Percentiles rank a stretch among this genome's conserved stretches.
Conservation (phyloP, 35 echinoderm and acorn worm species). For the Heliocidaris tuberculata region DNA sequence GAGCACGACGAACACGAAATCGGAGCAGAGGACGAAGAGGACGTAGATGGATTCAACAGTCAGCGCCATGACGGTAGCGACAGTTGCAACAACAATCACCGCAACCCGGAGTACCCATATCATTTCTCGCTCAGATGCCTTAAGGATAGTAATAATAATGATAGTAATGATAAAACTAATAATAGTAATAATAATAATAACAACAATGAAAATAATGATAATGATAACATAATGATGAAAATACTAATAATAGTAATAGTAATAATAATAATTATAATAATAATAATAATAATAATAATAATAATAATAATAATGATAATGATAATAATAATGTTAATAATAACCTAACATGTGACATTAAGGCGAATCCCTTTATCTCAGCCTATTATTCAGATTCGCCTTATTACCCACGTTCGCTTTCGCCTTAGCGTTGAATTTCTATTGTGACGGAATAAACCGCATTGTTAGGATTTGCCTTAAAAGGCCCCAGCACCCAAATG, state of each 20-base stretch:
- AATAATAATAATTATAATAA: background rate
- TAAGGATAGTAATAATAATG: background rate
- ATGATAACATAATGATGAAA: background rate
- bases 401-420: too few species aligned
- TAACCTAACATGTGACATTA: too few species aligned
- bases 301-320: too few species aligned
- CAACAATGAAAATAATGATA: background rate
- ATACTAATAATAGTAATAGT: too few species aligned
- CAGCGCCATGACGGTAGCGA: conserved; percentile 70
- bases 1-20: conserved; percentile 86
- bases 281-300: background rate
- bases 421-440: too few species aligned
- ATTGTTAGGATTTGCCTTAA: too few species aligned
- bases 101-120: conserved; percentile 75
- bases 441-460: too few species aligned
- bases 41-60: conserved; percentile 77
- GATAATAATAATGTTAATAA: background rate
- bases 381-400: too few species aligned
- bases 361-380: too few species aligned
- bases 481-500: too few species aligned
- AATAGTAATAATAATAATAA: background rate
- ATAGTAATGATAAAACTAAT: background rate
- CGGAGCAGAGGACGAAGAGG: conserved; percentile 87
- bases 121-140: conserved; percentile 79
- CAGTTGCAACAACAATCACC: conserved; percentile 59